Percentiles rank a stretch among this genome's conserved stretches.
Evolutionary conservation across 2,888 invertebrate species (phyloP).

Genomic region (Amphipoea oculea): DNA sequence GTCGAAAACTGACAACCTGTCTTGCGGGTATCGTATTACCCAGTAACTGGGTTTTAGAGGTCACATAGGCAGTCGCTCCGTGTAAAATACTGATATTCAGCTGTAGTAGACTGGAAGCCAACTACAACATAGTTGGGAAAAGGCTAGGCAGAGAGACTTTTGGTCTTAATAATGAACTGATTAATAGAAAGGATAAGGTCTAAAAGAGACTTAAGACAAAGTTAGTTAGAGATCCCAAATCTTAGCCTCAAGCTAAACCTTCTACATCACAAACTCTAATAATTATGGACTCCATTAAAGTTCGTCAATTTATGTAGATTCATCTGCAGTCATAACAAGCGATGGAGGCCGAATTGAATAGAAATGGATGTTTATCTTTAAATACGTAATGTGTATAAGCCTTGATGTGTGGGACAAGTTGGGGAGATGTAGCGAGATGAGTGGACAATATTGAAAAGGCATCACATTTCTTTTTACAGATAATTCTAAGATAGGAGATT

Average conservation of each 20-base stretch:
- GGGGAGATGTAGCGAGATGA: constrained; percentile 13
- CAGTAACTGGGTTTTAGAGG: no score
- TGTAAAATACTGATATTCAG: no score
- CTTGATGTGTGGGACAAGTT: constrained; percentile 31
- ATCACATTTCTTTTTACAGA: background rate
- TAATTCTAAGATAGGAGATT: background rate
- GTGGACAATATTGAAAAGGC: background rate
- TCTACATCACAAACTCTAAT: constrained; percentile 11
- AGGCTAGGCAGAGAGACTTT: no score
- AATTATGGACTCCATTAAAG: constrained; percentile 56
- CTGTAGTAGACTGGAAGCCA: no score
- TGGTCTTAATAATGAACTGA: background rate
- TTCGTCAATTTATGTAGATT: constrained; percentile 61
- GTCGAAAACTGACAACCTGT: no score
- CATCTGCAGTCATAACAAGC: constrained; percentile 57
- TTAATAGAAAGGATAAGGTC: no score
- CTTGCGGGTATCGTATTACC: no score
- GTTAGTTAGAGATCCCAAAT: background rate
- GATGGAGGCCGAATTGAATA: constrained; percentile 64
- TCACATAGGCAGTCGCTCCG: no score
- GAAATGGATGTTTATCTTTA: constrained; percentile 71
- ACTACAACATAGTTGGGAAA: no score
- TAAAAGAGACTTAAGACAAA: background rate
- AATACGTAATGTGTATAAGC: constrained; percentile 63
- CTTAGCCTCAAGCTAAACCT: background rate